Base-by-base conservation (phyloP, 2,888 invertebrate genomes). In the Sesamia inferens region DNA sequence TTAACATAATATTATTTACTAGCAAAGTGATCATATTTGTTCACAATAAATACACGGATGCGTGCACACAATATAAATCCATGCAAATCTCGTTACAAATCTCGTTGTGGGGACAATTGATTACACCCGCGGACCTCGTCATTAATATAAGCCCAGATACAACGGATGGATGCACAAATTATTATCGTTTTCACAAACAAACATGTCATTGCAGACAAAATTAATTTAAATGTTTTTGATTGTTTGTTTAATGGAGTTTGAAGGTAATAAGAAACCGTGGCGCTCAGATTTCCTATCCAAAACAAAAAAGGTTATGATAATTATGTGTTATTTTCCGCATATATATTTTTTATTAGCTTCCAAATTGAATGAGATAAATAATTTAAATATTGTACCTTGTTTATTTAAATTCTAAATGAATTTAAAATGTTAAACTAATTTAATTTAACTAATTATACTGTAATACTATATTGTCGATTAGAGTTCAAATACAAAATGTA, bases 71-170 rank as follows among this genome's bases (percentile, higher is more conserved):
- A 55, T 19, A 44, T 47, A 4, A 59, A 54, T 47, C 39, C 58
- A 31, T 31, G 39, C 39, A 16, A n/a, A 59, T 59, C 31, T n/a
- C 58, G 16, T 14, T 67, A 47, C 39, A 16, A n/a, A 59, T 59
- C 31, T n/a, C 58, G 16, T 14, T 67, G 44, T 68, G 44, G 54
- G 10, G 16, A 13, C 13, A 67, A 42, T 48, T 68, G 59, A 74
- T 55, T 68, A 47, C 39, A 61, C 61, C 54, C 19, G 69, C 22
- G 10, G 16, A 8, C 13, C 39, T 77, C 16, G 19, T 39, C 39
- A 61, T 39, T 59, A 13, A 68, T 54, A 19, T 24, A 16, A 44
- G 8, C 24, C 44, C 44, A 42, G 42, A 65, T 75, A 47, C 68
- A 55, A 16, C 39, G 51, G 11, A 22, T 47, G 57, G 24, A 39